Conservation (phyloP, 2,888 invertebrate genomes). For the Limenitis camilla region DNA sequence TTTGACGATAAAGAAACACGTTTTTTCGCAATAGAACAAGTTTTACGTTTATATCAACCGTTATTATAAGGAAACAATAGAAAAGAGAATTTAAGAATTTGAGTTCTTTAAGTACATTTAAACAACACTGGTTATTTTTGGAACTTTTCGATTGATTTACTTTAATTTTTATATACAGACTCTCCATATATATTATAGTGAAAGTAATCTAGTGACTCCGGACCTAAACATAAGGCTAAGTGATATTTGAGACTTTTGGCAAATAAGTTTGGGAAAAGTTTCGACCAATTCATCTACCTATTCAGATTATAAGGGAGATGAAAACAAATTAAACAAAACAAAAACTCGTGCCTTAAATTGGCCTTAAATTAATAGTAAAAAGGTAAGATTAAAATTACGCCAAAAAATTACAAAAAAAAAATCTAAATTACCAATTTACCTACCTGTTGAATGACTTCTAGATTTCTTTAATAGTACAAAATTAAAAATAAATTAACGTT, state of each 20-base stretch:
- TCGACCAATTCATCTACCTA: slow-evolving; percentile 69
- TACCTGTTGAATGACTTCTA: slow-evolving; percentile 69
- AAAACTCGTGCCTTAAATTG: slow-evolving; percentile 74
- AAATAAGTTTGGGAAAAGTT: slow-evolving; percentile 59
- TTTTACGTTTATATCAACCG: slow-evolving; percentile 76
- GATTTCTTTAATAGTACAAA: slow-evolving; percentile 74
- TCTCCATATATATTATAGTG: slow-evolving; percentile 69
- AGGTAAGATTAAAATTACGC: slow-evolving; percentile 64
- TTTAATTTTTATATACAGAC: slow-evolving; percentile 70
- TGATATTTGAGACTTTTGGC: slow-evolving; percentile 68
- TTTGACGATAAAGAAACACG: slow-evolving; percentile 76
- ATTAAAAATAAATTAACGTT: slow-evolving; percentile 70
- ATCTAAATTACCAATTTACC: slow-evolving; percentile 68
- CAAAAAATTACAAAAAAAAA: slow-evolving; percentile 54
- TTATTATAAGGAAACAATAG: slow-evolving; percentile 74
- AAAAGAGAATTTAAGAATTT: slow-evolving; percentile 71
- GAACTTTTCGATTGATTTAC: slow-evolving; percentile 68
- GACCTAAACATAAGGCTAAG: slow-evolving; percentile 67
- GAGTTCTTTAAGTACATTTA: slow-evolving; percentile 71
- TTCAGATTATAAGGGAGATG: slow-evolving; percentile 60
- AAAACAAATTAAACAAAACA: slow-evolving; percentile 49
- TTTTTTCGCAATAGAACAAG: slow-evolving; percentile 77
- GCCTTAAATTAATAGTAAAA: slow-evolving; percentile 73
- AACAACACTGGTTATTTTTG: slow-evolving; percentile 75
- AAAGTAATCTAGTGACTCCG: slow-evolving; percentile 71